Evolutionary conservation across 2,113 vertebrate genomes (phyloP).

Genomic region (Mobula birostris): DNA sequence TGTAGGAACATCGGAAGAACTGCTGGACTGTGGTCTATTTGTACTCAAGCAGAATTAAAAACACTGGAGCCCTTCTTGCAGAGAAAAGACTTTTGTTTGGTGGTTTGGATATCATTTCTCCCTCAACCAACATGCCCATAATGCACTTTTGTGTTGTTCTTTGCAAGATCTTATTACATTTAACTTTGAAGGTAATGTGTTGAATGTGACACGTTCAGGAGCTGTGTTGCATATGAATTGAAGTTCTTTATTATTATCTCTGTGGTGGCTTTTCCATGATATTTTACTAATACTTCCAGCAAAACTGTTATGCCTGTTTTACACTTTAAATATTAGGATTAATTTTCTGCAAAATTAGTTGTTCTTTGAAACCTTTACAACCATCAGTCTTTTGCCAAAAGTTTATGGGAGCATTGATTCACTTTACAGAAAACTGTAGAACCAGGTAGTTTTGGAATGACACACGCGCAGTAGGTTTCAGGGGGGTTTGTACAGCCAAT

Average conservation of each 20-base stretch:
- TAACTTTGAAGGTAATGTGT: not conserved
- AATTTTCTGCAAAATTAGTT: not conserved
- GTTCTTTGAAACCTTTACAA: not conserved
- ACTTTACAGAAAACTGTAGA: not conserved
- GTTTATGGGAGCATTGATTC: not conserved
- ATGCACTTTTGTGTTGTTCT: not conserved
- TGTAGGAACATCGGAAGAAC: not conserved
- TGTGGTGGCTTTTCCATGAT: not conserved
- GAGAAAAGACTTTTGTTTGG: not conserved
- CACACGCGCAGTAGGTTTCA: not conserved
- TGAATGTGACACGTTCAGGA: not conserved
- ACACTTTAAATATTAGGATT: not conserved
- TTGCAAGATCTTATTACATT: not conserved
- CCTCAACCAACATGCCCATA: not conserved
- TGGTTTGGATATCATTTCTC: not conserved
- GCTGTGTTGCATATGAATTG: not conserved
- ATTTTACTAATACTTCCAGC: not conserved
- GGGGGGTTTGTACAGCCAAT: not conserved
- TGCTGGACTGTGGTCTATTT: not conserved
- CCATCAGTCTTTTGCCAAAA: not conserved
- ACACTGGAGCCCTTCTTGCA: not conserved
- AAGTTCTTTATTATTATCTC: not conserved
- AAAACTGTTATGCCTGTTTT: not conserved
- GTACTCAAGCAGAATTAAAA: conserved; percentile 1
- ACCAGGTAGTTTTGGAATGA: not conserved